Percentiles rank a stretch among this genome's conserved stretches.
phyloP scores from a whole-genome alignment of 1,140 invertebrate genomes.

The Colletes gigas region DNA sequence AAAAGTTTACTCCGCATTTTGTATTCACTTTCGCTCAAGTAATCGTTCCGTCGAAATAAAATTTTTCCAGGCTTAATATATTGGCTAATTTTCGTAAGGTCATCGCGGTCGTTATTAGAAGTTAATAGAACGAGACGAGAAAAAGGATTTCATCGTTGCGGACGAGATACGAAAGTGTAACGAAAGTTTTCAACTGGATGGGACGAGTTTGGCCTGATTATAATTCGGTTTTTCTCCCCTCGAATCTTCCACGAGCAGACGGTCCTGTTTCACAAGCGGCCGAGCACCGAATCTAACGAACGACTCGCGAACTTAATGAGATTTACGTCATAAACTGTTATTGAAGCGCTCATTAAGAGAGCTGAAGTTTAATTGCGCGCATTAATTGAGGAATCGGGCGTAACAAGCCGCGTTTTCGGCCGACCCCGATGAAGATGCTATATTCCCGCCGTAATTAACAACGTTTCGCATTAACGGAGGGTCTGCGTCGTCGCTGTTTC shows the following conservation, averaged over 20 bases:
- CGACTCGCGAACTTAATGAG: slow-evolving; percentile 20
- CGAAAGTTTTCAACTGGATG: slow-evolving; percentile 11
- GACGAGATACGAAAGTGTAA: too few species aligned
- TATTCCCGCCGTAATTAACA: slow-evolving; percentile 25
- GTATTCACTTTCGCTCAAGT: too few species aligned
- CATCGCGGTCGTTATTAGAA: too few species aligned
- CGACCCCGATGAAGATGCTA: neutral
- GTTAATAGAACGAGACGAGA: too few species aligned
- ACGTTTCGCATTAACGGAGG: neutral
- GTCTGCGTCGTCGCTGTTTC: neutral
- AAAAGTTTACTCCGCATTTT: too few species aligned
- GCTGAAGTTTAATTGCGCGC: slow-evolving; percentile 49
- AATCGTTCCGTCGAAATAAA: neutral
- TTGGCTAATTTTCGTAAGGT: too few species aligned
- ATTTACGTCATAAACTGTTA: slow-evolving; percentile 33
- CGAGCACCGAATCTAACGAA: slow-evolving; percentile 21
- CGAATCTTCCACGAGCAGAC: neutral
- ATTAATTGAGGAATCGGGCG: slow-evolving; percentile 38
- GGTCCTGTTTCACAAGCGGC: neutral
- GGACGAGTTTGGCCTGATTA: neutral
- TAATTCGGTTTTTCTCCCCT: slow-evolving; percentile 21
- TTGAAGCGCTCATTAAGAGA: slow-evolving; percentile 43
- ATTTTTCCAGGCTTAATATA: neutral
- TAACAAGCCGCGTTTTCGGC: slow-evolving; percentile 21
- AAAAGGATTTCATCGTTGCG: too few species aligned